These are phyloP conservation scores for Astreopora myriophthalma DNA, from an alignment of 64 coral and sea anemone species.

Conservation along the genomic window DNA sequence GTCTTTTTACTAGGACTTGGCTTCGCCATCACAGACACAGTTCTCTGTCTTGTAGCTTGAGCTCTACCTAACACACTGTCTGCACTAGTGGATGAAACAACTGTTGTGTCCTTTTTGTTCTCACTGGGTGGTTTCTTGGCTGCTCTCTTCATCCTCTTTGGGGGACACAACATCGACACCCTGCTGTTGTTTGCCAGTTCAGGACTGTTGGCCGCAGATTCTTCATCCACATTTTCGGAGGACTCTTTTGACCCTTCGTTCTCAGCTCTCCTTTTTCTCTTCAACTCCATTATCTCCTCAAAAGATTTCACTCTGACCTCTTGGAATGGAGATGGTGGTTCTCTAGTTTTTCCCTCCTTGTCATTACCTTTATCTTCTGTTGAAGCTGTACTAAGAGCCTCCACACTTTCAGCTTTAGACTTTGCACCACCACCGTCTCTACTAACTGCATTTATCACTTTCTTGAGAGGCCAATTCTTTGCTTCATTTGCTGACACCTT, in stretches of 20 bases:
- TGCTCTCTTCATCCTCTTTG: conserved; percentile 7
- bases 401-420: background rate
- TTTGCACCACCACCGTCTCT: background rate
- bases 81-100: background rate
- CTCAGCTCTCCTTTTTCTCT: conserved; percentile 36
- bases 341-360: conserved; percentile 5
- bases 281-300: conserved; percentile 92
- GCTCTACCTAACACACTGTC: background rate
- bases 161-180: background rate
- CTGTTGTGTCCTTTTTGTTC: background rate
- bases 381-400: background rate
- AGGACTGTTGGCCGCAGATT: background rate
- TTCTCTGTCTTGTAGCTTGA: background rate
- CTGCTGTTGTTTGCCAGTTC: background rate
- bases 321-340: conserved; percentile 9
- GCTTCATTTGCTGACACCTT: background rate
- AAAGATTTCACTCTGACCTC: conserved; percentile 76
- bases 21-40: conserved; percentile 11
- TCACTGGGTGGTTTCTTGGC: background rate
- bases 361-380: background rate
- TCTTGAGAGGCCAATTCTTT: background rate
- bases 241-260: conserved; percentile 15
- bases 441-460: background rate
- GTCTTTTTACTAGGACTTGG: conserved; percentile 22
- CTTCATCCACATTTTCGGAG: background rate